These are phyloP conservation scores for Spheniscus humboldti DNA, from an alignment of 2,797 vertebrate species.

Conservation along the genomic window DNA sequence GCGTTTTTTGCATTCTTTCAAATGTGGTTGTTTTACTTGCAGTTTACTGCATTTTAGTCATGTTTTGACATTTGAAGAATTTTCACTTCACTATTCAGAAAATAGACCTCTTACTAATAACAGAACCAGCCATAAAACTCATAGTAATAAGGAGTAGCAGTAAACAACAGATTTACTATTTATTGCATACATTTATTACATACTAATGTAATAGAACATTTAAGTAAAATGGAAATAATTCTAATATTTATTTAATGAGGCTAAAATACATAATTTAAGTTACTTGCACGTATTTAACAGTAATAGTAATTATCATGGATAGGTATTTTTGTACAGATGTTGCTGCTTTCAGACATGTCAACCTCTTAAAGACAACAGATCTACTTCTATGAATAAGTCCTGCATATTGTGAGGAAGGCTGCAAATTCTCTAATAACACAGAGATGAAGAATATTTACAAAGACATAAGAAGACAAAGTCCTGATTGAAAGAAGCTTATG, in stretches of 20 bases:
- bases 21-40: constrained; percentile 1
- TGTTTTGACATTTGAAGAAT: constrained; percentile 40
- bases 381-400: background rate
- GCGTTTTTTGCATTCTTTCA: constrained; percentile 24
- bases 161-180: background rate
- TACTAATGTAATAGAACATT: background rate
- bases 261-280: background rate
- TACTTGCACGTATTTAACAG: background rate
- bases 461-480: background rate
- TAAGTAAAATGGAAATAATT: background rate
- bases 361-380: background rate
- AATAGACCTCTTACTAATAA: background rate
- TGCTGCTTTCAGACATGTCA: background rate
- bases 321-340: background rate
- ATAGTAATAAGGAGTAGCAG: background rate
- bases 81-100: background rate
- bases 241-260: background rate
- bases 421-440: background rate
- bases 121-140: background rate
- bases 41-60: constrained; percentile 6
- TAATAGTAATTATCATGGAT: background rate
- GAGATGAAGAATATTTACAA: background rate
- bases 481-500: background rate
- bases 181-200: background rate
- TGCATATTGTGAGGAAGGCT: background rate